Base-by-base conservation (phyloP, 2,888 invertebrate genomes). In the Dicyrtomina minuta region DNA sequence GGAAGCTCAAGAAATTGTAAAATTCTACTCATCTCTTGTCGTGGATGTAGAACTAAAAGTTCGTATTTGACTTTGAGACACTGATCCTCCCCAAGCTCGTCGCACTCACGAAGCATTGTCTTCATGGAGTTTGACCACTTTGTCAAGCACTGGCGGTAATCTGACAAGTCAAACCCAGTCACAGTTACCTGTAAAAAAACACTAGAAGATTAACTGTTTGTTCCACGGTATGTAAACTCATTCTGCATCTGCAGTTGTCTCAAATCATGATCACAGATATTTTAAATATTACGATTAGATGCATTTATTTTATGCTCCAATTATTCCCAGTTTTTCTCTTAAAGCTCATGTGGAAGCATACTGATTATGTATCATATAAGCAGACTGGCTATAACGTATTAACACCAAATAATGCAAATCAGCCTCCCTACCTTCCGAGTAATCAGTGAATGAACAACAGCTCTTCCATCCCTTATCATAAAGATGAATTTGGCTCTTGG, bases 401-500 rank as follows among this genome's bases (percentile, higher is more conserved):
- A n/a, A n/a, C n/a, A n/a, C n/a, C n/a, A n/a, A n/a, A n/a, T n/a
- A n/a, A n/a, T n/a, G n/a, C 33, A 33, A 8, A 33, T 33, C 3
- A 3, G 33, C 8, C 33, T 46, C 2, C 77, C 75, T 80, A 92
- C 93, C 88, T 96, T 93, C 79, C 98, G 87, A 62, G 93, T 91
- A 81, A 99, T 97, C 82, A 99, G 96, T 74, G 97, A 98, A 85
- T 99, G 97, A 73, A 97, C 97, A 26, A 97, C 96, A 73, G 98
- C 99, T 74, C 99, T 88, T 27, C 98, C 98, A 83, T 99, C 99
- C 74, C 99, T 89, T 79, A 98, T 90, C 96, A 98, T 96, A 83
- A 98, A 93, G 79, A 99, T 87, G 84, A 96, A 99, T 84, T 97
- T 97, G 70, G 96, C 91, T 82, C 96, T 95, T 56, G 99, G 98